Base-by-base conservation (phyloP, 1,140 invertebrate genomes). In the Euwallacea similis region DNA sequence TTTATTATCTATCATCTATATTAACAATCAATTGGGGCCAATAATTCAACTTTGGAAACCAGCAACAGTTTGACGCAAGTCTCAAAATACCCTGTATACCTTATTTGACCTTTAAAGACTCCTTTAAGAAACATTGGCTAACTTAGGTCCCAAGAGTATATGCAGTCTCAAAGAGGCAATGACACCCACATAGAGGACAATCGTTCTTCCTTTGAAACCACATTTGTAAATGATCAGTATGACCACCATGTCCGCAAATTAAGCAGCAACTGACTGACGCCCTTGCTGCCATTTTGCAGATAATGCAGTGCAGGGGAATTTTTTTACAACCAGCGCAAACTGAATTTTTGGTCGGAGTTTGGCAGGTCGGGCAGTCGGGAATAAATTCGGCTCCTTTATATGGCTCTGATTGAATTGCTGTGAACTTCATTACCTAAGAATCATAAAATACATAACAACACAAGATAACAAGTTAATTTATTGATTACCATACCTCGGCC, bases 221-320 rank as follows among this genome's bases (percentile, higher is more conserved):
- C 47, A 88, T 83, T 71, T 88, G 82, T 78, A 96, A 86, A 82
- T 96, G 94, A 64, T 85, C 81, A 4, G 90, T 89, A 80, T 98
- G 96, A 7, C 95, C 95, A 44, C 94, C 95, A 84, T 98, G 96
- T 1, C 94, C 93, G 83, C 95, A 97, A 33, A 89, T 84, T 41
- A 93, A 81, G 79, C 95, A 97, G 73, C 91, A 90, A 77, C 90
- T 92, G 11, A 91, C 88, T 0, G 88, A 86, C 84, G 95, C 95
- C 85, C 88, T 88, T 6, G 97, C 94, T 11, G 93, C 90, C 67
- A 93, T 85, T 75, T 91, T 90, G 82, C 95, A 98, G 63, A 97
- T 88, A 6, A 89, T 85, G 84, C 96, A 97, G 73, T 88, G 78
- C 10, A 79, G 74, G 2, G 77, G 71, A 13, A 79, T 66, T 60